Conservation (phyloP, 2,888 invertebrate genomes). For the Diarsia rubi region DNA sequence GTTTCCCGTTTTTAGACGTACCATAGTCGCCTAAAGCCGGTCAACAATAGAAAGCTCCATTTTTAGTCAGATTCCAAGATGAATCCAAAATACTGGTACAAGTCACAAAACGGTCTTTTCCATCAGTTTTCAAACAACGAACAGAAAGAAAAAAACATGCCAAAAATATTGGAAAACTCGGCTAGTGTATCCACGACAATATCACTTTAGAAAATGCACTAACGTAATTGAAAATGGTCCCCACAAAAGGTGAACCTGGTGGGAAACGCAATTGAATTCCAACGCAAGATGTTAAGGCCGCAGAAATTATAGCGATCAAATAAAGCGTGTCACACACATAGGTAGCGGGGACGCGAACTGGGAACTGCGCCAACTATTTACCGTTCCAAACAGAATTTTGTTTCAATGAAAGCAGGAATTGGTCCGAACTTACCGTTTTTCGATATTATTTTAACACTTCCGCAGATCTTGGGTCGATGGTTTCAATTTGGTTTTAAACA, state of each 20-base stretch:
- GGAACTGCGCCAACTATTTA: constrained; percentile 64
- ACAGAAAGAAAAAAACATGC: neutral
- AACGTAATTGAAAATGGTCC: constrained; percentile 13
- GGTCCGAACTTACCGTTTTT: constrained; percentile 40
- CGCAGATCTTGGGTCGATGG: neutral
- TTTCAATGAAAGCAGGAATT: constrained; percentile 59
- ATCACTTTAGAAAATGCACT: constrained; percentile 10
- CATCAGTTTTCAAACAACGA: neutral
- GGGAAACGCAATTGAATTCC: constrained; percentile 42
- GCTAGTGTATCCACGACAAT: neutral
- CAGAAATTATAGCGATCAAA: constrained; percentile 54
- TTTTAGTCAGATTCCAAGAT: neutral
- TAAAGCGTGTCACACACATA: constrained; percentile 48
- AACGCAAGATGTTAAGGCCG: constrained; percentile 41
- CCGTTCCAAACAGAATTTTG: constrained; percentile 62
- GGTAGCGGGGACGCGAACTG: constrained; percentile 45
- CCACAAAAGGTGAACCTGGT: constrained; percentile 15
- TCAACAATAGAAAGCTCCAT: neutral
- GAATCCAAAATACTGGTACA: neutral
- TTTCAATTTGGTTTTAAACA: neutral
- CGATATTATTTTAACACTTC: constrained; percentile 40
- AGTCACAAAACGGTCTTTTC: neutral
- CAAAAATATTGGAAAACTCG: neutral
- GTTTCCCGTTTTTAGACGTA: neutral
- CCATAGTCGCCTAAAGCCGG: too few species aligned